A percentile compares a stretch with the other conserved stretches of the same genome.
Evolutionary conservation across 2,888 invertebrate species (phyloP).

Genomic region (Clunio marinus): DNA sequence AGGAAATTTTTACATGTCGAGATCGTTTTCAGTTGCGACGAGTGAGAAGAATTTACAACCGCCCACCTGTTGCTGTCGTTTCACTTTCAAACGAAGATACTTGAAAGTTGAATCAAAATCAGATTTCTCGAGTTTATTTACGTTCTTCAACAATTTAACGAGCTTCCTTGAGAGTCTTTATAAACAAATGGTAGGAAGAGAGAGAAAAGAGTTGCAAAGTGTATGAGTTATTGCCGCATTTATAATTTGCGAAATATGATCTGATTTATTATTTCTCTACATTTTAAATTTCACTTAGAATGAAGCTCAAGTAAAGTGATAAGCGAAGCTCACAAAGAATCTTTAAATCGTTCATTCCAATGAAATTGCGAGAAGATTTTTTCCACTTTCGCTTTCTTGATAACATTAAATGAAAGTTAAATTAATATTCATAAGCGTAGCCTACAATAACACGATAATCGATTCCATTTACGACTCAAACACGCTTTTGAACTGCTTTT

Average conservation of each 20-base stretch:
- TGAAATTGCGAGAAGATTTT: no score
- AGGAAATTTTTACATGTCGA: constrained; percentile 8
- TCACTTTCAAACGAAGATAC: constrained; percentile 9
- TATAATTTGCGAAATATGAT: no score
- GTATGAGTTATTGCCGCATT: no score
- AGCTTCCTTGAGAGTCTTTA: no score
- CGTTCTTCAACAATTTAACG: no score
- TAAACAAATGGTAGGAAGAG: no score
- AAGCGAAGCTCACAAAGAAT: background rate
- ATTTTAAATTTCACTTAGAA: no score
- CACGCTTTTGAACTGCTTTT: background rate
- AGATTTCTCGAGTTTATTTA: background rate
- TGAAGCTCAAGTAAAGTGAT: no score
- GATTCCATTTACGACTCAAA: background rate
- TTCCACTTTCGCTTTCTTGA: no score
- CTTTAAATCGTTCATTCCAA: background rate
- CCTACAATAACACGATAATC: background rate
- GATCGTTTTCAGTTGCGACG: background rate
- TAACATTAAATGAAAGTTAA: background rate
- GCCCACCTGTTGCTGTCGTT: background rate
- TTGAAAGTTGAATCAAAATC: constrained; percentile 9
- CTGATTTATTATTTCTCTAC: no score
- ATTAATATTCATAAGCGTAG: background rate
- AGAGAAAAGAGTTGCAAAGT: no score
- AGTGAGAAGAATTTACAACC: background rate